phyloP scores from a whole-genome alignment of 2,113 vertebrate species.

The Menura novaehollandiae region DNA sequence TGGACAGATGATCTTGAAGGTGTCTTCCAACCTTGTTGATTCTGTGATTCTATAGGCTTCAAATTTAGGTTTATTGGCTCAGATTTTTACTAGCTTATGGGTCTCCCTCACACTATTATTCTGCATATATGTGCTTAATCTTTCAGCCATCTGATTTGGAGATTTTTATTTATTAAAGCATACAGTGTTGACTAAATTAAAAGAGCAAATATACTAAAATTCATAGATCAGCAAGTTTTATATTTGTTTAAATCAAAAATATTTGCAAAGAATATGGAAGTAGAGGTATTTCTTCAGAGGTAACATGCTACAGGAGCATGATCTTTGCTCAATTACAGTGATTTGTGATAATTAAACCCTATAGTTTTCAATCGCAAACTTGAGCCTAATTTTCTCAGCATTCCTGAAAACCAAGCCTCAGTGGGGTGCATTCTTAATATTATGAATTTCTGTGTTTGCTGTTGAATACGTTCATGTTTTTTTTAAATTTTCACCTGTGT shows the following conservation, averaged over 20 bases:
- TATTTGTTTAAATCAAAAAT: neutral
- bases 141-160: neutral
- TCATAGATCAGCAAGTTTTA: neutral
- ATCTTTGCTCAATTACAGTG: neutral
- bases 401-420: neutral
- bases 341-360: neutral
- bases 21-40: neutral
- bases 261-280: neutral
- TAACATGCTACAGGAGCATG: neutral
- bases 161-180: neutral
- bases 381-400: neutral
- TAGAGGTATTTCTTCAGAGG: neutral
- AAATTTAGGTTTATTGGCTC: neutral
- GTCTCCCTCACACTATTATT: neutral
- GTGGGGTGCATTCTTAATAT: neutral
- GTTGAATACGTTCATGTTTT: neutral
- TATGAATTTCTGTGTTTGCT: neutral
- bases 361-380: neutral
- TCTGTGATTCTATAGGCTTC: neutral
- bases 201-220: neutral
- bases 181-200: neutral
- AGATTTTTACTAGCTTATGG: neutral
- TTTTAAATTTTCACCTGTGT: neutral
- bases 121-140: neutral
- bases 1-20: neutral